phyloP scores from a whole-genome alignment of 2,113 vertebrate species.

The Loxodonta africana region DNA sequence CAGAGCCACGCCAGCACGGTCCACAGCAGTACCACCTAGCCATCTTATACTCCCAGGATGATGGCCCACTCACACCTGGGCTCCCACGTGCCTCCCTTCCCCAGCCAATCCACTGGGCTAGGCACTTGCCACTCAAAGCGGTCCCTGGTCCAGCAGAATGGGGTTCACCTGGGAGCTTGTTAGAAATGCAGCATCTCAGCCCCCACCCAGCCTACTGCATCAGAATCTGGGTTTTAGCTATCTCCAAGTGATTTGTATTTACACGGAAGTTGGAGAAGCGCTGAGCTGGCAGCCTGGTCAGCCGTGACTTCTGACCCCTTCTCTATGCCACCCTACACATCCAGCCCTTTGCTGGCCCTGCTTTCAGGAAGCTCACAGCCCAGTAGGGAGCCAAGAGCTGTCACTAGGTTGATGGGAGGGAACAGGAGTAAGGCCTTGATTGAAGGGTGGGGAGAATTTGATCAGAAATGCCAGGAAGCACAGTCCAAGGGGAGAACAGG shows the following conservation, averaged over 20 bases:
- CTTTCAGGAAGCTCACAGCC: background rate
- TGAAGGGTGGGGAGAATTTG: background rate
- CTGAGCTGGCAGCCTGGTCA: background rate
- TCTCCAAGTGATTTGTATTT: background rate
- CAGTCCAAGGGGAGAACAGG: background rate
- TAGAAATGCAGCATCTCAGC: background rate
- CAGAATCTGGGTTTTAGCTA: background rate
- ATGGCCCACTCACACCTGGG: slow-evolving; percentile 52
- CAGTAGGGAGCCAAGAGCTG: background rate
- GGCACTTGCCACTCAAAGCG: background rate
- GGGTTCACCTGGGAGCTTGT: slow-evolving; percentile 1
- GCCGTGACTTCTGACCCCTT: background rate
- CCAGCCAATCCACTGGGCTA: background rate
- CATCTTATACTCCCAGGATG: slow-evolving; percentile 47
- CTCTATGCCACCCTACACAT: accelerated
- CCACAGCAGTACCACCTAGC: accelerated
- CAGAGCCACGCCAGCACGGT: background rate
- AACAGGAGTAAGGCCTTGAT: background rate
- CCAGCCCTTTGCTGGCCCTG: background rate
- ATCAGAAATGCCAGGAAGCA: background rate
- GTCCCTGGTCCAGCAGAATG: background rate
- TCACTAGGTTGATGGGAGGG: background rate
- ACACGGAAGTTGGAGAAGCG: background rate
- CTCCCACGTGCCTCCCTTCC: background rate
- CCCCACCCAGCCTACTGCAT: background rate